Base-by-base conservation (phyloP, 2,797 vertebrate genomes). In the Nothura maculosa region DNA sequence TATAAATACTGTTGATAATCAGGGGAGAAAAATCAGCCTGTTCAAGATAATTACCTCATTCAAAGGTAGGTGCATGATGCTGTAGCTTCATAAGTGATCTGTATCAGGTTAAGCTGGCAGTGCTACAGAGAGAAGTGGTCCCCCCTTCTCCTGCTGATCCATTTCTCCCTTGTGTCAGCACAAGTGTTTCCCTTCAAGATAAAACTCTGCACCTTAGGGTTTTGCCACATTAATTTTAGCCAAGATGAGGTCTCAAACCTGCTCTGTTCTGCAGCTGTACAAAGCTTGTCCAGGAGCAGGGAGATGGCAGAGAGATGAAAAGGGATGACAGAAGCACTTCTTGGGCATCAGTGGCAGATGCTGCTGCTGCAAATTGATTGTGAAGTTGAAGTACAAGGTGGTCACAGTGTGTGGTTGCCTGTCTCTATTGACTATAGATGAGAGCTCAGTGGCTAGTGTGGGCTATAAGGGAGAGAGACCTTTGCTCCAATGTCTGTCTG, bases 191-290 rank as follows among this genome's bases (percentile, higher is more conserved):
- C 92, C 36, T 89, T 80, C 42, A 1, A 6, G 45, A 54, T 85
- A 77, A 90, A 85, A 77, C 32, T 38, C 80, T 89, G 42, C 45
- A 68, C 67, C 6, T 74, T 47, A 3, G 2, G 0, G 10, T 78
- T 93, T 81, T 78, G 54, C 38, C 45, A 30, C 74, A 61, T 77
- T 92, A 27, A 48, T 80, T 93, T 93, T 90, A 77, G 87, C 54
- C 36, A 68, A 54, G 57, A 95, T 90, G 57, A 42, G 22, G 90
- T 89, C 57, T 84, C 68, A 7, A 2, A 54, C 72, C 58, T 54
- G 61, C 20, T 47, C 90, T 52, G 67, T 8, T 25, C 11, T 89
- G 24, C 32, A 82, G 52, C 40, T 85, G 28, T 57, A 82, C 75
- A 77, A 66, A 94, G 28, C 62, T 85, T 80, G 75, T 84, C 54